Base-by-base conservation (phyloP, 2,113 vertebrate genomes). In the Setophaga kirtlandii region DNA sequence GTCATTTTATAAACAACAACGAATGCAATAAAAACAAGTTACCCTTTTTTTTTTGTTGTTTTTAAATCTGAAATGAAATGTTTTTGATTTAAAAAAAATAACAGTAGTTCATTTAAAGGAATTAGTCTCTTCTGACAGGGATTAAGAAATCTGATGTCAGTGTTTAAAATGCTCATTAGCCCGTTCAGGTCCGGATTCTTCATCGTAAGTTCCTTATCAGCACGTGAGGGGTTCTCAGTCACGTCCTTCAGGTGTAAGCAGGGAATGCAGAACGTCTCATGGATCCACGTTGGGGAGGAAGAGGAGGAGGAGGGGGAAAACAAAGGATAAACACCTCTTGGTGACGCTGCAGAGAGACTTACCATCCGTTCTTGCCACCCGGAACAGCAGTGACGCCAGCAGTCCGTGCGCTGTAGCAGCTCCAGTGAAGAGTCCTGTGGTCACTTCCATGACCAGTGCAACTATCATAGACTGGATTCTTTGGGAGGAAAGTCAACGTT, bases 401-500 rank as follows among this genome's bases (percentile, higher is more conserved):
- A 89, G 95, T 93, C 97, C 89, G 10, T 76, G 81, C 82, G 97
- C 97, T 94, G 28, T 93, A 98, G 98, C 98, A 98, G 98, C 98
- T 98, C 97, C 96, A 91, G 93, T 64, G 95, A 58, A 96, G 97
- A 98, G 98, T 98, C 97, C 42, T 96, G 97, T 83, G 97, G 98
- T 97, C 97, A 95, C 92, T 52, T 23, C 74, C 76, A 30, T 35
- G 95, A 96, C 93, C 91, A 93, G 87, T 97, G 95, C 94, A 97
- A 97, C 98, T 97, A 99, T 99, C 99, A 99, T 99, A 99, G 98
- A 97, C 99, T 99, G 97, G 99, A 99, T 98, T 99, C 99, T 98
- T 99, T 99, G 97, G 99, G 99, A 70, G 99, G 99, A 98, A 99
- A 99, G 99, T 99, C 99, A 98, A 99, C 98, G 46, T 99, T 99